A percentile compares a stretch with the other conserved stretches of the same genome.
Conservation (phyloP, 2,888 invertebrate species). For the Ornithoptera priamus region DNA sequence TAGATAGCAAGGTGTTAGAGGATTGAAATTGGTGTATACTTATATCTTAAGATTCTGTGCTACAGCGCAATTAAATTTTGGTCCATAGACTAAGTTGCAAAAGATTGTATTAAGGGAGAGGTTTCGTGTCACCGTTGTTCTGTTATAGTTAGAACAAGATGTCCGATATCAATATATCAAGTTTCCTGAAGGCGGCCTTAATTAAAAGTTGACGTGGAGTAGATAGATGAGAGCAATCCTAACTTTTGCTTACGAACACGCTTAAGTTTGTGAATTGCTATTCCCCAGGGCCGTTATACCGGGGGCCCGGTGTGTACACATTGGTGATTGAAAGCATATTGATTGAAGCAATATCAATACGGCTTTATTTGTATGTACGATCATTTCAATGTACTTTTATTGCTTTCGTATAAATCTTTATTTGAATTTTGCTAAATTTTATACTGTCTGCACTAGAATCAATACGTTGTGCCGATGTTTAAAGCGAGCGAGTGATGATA, state of each 20-base stretch:
- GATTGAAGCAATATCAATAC: constrained; percentile 11
- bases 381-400: neutral
- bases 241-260: constrained; percentile 22
- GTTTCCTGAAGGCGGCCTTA: constrained; percentile 22
- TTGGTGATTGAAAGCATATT: constrained; percentile 21
- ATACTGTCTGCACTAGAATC: too few relatives aligned
- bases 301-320: constrained; percentile 2
- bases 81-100: neutral
- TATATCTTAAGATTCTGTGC: neutral
- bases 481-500: too few relatives aligned
- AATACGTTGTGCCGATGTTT: too few relatives aligned
- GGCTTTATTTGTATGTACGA: constrained; percentile 8
- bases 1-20: too few relatives aligned
- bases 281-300: constrained; percentile 10
- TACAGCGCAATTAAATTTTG: neutral
- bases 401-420: neutral
- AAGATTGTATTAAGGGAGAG: neutral
- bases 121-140: neutral
- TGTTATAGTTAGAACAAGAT: constrained; percentile 19
- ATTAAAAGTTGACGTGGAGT: constrained; percentile 28
- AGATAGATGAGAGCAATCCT: constrained; percentile 21
- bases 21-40: too few relatives aligned
- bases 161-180: constrained; percentile 27
- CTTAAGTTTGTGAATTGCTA: constrained; percentile 18
- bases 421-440: neutral